Evolutionary conservation across 2,797 vertebrate genomes (phyloP).

Genomic region (Sarcophilus harrisii): DNA sequence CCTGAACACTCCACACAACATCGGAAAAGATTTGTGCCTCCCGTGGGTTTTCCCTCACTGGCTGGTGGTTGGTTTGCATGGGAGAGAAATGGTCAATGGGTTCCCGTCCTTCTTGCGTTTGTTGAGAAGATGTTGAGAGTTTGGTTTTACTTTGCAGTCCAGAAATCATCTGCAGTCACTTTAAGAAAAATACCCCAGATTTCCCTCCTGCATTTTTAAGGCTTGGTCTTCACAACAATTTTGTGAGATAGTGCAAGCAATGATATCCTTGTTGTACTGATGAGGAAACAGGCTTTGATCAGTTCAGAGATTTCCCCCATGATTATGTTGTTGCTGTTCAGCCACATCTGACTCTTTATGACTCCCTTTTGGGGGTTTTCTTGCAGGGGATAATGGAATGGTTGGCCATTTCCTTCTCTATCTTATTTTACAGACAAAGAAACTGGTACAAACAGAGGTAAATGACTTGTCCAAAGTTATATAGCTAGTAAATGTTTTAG

Average conservation of each 20-base stretch:
- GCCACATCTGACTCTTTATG: neutral
- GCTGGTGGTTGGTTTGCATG: neutral
- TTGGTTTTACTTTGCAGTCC: neutral
- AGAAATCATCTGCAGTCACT: neutral
- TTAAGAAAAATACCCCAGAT: neutral
- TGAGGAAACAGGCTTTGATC: neutral
- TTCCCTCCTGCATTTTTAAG: neutral
- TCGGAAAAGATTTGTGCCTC: neutral
- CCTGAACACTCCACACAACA: neutral
- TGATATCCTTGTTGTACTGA: neutral
- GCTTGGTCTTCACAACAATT: neutral
- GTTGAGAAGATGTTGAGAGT: neutral
- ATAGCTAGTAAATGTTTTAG: neutral
- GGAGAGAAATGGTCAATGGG: neutral
- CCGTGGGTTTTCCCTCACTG: neutral
- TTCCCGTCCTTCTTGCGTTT: neutral
- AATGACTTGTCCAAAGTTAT: neutral
- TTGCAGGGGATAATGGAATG: neutral
- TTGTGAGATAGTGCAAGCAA: neutral
- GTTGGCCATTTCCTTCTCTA: too few species aligned
- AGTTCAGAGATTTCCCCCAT: neutral
- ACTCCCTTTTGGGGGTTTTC: neutral
- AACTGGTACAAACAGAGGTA: too few species aligned
- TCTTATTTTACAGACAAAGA: too few species aligned
- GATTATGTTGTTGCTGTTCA: neutral